Percentiles rank a stretch among this genome's conserved stretches.
Evolutionary conservation across 2,888 invertebrate species (phyloP).

Genomic region (Taenaris catops): DNA sequence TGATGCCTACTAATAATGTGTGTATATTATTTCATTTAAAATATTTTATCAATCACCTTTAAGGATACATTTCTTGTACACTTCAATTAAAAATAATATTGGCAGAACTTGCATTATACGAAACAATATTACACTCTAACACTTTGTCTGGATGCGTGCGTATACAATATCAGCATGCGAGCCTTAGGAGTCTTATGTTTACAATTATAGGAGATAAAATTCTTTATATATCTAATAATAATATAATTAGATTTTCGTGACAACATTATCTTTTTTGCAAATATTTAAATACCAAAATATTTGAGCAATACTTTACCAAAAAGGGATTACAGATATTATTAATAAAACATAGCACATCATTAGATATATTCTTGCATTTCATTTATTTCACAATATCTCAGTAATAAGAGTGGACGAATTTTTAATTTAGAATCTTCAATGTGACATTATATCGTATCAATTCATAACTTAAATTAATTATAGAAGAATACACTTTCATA

Average conservation of each 20-base stretch:
- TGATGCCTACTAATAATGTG: no score
- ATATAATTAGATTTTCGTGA: slow-evolving; percentile 38
- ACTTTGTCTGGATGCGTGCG: slow-evolving; percentile 60
- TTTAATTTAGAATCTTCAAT: slow-evolving; percentile 22
- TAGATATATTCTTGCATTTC: not conserved
- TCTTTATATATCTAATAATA: slow-evolving; percentile 42
- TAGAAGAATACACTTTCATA: no score
- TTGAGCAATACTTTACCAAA: slow-evolving; percentile 50
- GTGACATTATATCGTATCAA: slow-evolving; percentile 9
- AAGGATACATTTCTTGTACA: no score
- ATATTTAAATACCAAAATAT: slow-evolving; percentile 27
- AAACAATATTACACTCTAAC: slow-evolving; percentile 1
- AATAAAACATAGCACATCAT: slow-evolving; percentile 5
- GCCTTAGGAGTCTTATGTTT: slow-evolving; percentile 54
- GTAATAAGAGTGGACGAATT: slow-evolving; percentile 23
- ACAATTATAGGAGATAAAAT: slow-evolving; percentile 60
- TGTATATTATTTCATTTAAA: no score
- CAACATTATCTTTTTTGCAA: slow-evolving; percentile 42
- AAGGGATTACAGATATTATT: slow-evolving; percentile 11
- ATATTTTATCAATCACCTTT: no score
- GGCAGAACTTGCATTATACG: not conserved
- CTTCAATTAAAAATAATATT: no score
- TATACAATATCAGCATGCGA: slow-evolving; percentile 67
- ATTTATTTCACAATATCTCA: slow-evolving; percentile 14
- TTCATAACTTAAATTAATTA: no score